Percentiles rank a stretch among this genome's conserved stretches.
Conservation (phyloP, 1,140 invertebrate genomes). For the Ruditapes philippinarum region DNA sequence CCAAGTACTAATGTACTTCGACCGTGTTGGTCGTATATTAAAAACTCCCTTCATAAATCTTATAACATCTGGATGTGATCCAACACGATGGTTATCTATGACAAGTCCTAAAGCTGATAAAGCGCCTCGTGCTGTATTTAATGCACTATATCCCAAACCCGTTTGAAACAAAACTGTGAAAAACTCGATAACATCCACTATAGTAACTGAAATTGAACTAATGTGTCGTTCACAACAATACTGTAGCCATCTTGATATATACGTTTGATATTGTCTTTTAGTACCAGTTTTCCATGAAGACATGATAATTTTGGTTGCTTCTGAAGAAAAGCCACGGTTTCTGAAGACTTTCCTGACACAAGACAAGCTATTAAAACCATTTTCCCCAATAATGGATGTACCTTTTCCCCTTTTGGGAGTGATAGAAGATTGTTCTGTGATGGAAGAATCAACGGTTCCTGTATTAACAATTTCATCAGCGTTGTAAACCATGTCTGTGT, state of each 20-base stretch:
- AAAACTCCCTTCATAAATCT: slow-evolving; percentile 68
- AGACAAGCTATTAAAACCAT: not conserved
- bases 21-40: slow-evolving; percentile 45
- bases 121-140: slow-evolving; percentile 66
- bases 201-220: not conserved
- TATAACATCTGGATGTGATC: slow-evolving; percentile 59
- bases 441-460: not conserved
- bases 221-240: not conserved
- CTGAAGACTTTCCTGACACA: slow-evolving; percentile 13
- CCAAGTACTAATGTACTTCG: slow-evolving; percentile 58
- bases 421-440: not conserved
- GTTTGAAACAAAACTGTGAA: slow-evolving; percentile 45
- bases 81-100: slow-evolving; percentile 20
- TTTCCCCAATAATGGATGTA: not conserved
- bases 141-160: slow-evolving; percentile 52
- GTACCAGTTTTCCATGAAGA: not conserved
- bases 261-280: slow-evolving; percentile 23
- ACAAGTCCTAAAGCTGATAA: slow-evolving; percentile 42
- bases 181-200: slow-evolving; percentile 28
- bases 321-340: not conserved
- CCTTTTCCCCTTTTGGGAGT: not conserved
- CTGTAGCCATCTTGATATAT: not conserved
- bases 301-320: slow-evolving; percentile 14
- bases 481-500: slow-evolving; percentile 38
- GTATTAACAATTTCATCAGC: not conserved